Conservation (phyloP, 2,888 invertebrate genomes). For the Belgica antarctica region DNA sequence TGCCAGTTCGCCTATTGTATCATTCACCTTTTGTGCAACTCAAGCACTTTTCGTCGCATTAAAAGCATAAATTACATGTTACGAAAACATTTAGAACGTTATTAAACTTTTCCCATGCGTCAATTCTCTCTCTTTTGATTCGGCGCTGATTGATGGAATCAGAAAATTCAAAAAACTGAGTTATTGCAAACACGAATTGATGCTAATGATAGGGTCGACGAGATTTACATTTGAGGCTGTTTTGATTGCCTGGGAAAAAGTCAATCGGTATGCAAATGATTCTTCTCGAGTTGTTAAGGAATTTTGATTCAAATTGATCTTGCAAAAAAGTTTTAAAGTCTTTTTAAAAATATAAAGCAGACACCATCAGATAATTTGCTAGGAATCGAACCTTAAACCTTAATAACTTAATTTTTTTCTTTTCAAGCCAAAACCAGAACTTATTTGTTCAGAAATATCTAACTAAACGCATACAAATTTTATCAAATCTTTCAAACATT, state of each 20-base stretch:
- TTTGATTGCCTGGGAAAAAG: background rate
- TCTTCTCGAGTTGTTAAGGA: background rate
- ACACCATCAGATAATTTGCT: too few species aligned
- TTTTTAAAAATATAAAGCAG: too few species aligned
- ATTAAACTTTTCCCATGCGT: constrained; percentile 20
- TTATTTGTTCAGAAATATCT: too few species aligned
- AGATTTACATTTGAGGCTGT: background rate
- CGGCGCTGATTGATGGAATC: background rate
- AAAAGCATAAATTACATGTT: constrained; percentile 16
- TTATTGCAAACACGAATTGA: background rate
- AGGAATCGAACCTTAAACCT: too few species aligned
- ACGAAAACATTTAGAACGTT: constrained; percentile 22
- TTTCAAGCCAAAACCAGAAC: too few species aligned
- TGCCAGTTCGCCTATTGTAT: background rate
- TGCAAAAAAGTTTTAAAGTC: background rate
- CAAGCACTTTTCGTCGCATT: constrained; percentile 24
- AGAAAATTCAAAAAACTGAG: background rate
- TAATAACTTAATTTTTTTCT: too few species aligned
- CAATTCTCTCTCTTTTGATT: background rate
- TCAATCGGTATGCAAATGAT: constrained; percentile 14
- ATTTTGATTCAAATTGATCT: constrained; percentile 9
- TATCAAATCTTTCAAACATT: too few species aligned
- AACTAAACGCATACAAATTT: too few species aligned
- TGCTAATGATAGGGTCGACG: background rate
- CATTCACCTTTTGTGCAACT: constrained; percentile 23